phyloP scores from a whole-genome alignment of 2,888 invertebrate genomes.

The Hypercompe scribonia region DNA sequence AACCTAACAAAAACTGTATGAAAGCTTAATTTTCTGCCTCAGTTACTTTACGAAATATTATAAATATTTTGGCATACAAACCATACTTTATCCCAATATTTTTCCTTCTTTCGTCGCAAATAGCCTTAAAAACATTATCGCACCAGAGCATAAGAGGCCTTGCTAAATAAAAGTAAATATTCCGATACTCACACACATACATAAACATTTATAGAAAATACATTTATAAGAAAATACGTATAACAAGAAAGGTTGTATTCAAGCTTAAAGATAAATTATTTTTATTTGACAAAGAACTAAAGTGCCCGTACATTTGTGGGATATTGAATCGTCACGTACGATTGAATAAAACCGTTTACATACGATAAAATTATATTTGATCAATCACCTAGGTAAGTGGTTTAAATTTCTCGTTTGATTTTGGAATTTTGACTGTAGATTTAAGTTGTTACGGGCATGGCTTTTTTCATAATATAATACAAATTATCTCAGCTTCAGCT shows the following conservation, averaged over 20 bases:
- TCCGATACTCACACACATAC: constrained; percentile 29
- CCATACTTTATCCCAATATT: constrained; percentile 29
- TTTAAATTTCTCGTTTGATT: background rate
- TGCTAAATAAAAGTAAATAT: constrained; percentile 51
- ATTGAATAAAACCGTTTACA: background rate
- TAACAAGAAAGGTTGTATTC: constrained; percentile 31
- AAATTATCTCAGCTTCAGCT: background rate
- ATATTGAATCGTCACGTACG: background rate
- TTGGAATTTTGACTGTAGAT: background rate
- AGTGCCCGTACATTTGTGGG: background rate
- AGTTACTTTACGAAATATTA: constrained; percentile 9
- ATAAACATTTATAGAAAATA: constrained; percentile 34
- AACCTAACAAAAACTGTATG: background rate
- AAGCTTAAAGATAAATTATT: constrained; percentile 60
- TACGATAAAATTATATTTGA: background rate
- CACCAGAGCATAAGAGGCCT: constrained; percentile 41
- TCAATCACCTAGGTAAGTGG: background rate
- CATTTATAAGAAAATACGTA: constrained; percentile 41
- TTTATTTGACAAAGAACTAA: constrained; percentile 49
- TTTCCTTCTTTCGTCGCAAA: constrained; percentile 31
- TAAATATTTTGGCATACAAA: constrained; percentile 30
- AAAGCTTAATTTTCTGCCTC: background rate
- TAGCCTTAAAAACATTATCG: constrained; percentile 49
- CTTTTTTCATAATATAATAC: background rate
- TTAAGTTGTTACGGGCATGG: background rate